phyloP scores from a whole-genome alignment of 2,113 vertebrate genomes.

The Dryoscopus gambensis region DNA sequence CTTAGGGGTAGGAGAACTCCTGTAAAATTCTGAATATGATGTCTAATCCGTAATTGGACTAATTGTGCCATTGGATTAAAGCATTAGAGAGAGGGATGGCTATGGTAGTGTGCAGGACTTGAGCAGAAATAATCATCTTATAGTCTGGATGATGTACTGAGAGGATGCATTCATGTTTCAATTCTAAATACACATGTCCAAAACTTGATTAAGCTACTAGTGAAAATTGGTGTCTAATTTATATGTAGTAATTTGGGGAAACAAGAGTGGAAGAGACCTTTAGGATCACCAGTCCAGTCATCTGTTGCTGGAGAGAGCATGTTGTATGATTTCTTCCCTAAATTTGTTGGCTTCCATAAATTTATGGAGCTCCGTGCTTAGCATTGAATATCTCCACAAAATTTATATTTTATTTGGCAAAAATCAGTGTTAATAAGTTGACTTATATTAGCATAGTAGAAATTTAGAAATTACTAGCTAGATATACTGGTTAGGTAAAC shows the following conservation, averaged over 20 bases:
- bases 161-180: background rate
- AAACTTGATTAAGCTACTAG: background rate
- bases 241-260: background rate
- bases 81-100: background rate
- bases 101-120: background rate
- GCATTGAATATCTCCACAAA: background rate
- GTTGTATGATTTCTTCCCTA: background rate
- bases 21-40: background rate
- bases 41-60: background rate
- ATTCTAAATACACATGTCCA: background rate
- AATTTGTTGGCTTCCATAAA: background rate
- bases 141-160: background rate
- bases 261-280: background rate
- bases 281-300: background rate
- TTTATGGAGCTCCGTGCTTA: background rate
- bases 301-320: background rate
- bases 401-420: background rate
- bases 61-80: background rate
- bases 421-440: background rate
- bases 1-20: background rate
- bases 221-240: background rate
- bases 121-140: background rate
- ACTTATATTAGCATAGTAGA: background rate
- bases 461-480: background rate
- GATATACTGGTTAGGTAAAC: background rate